These are phyloP conservation scores for Echinarachnius parma DNA, from an alignment of 53 echinoderm and acorn worm species.

Conservation along the genomic window DNA sequence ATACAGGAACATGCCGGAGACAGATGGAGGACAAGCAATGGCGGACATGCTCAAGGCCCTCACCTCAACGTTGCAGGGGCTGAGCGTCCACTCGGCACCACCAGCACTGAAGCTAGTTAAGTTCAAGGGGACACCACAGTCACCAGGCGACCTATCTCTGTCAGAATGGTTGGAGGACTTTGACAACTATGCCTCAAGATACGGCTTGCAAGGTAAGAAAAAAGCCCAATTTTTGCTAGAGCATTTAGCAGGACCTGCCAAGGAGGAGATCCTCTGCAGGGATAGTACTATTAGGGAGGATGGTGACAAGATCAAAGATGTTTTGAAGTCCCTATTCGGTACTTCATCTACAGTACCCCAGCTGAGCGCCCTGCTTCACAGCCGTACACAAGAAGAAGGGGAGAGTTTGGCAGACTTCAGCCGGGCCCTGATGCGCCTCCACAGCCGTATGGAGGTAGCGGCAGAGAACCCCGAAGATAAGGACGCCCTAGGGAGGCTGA, in stretches of 20 bases:
- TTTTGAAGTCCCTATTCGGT: constrained; percentile 6
- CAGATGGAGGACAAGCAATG: no score
- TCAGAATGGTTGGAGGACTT: constrained; percentile 36
- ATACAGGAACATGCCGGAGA: no score
- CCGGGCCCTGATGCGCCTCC: constrained; percentile 9
- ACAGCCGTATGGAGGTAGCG: constrained; percentile 17
- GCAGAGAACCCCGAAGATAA: constrained; percentile 1
- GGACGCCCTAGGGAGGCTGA: constrained; percentile 1
- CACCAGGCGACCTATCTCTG: constrained; percentile 9
- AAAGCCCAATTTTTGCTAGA: constrained; percentile 4
- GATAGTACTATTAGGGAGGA: neutral
- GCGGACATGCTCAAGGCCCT: no score
- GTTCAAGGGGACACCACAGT: neutral
- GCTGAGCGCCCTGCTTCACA: constrained; percentile 6
- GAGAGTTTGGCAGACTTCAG: constrained; percentile 23
- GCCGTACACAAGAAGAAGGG: neutral
- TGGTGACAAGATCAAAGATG: neutral
- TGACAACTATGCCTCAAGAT: neutral
- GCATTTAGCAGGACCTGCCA: constrained; percentile 23
- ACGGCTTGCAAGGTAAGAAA: neutral
- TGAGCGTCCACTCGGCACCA: no score
- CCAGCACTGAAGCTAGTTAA: no score
- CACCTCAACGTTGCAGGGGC: no score
- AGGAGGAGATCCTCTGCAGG: constrained; percentile 11
- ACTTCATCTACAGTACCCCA: neutral